A percentile compares a stretch with the other conserved stretches of the same genome.
phyloP scores from a whole-genome alignment of 1,140 invertebrate species.

The Tachypleus tridentatus region DNA sequence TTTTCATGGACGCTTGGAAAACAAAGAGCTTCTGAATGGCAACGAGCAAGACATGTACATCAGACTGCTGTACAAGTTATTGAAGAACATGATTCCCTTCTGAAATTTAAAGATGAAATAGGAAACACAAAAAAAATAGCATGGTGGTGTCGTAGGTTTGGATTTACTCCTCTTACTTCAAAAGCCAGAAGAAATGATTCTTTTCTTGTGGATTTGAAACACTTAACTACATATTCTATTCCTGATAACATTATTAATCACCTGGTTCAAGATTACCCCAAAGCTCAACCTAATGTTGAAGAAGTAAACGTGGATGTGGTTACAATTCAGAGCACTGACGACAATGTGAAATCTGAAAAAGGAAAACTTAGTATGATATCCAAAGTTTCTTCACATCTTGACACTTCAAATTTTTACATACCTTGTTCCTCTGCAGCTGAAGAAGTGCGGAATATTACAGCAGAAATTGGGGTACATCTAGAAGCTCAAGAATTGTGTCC shows the following conservation, averaged over 20 bases:
- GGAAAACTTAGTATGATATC: constrained; percentile 16
- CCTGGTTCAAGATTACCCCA: not conserved
- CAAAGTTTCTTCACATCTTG: no score
- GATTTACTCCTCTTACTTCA: constrained; percentile 31
- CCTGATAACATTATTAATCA: no score
- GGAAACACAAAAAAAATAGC: constrained; percentile 42
- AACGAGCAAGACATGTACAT: constrained; percentile 31
- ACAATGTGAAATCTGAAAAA: constrained; percentile 2
- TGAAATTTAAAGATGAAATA: constrained; percentile 28
- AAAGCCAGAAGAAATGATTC: no score
- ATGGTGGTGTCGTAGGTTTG: constrained; percentile 39
- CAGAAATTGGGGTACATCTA: constrained; percentile 9
- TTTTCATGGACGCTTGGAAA: constrained; percentile 39
- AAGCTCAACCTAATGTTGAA: not conserved
- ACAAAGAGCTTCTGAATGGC: constrained; percentile 41
- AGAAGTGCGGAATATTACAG: constrained; percentile 9
- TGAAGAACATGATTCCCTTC: constrained; percentile 25
- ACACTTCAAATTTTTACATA: constrained; percentile 14
- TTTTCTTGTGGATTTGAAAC: no score
- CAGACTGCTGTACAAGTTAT: constrained; percentile 30
- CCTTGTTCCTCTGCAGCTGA: constrained; percentile 7
- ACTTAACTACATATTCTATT: no score
- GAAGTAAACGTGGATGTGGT: constrained; percentile 20
- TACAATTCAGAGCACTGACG: constrained; percentile 21
- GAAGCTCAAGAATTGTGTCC: constrained; percentile 11